These are phyloP conservation scores for Drosophila nebulosa DNA, from an alignment of 1,140 invertebrate genomes.

Conservation along the genomic window DNA sequence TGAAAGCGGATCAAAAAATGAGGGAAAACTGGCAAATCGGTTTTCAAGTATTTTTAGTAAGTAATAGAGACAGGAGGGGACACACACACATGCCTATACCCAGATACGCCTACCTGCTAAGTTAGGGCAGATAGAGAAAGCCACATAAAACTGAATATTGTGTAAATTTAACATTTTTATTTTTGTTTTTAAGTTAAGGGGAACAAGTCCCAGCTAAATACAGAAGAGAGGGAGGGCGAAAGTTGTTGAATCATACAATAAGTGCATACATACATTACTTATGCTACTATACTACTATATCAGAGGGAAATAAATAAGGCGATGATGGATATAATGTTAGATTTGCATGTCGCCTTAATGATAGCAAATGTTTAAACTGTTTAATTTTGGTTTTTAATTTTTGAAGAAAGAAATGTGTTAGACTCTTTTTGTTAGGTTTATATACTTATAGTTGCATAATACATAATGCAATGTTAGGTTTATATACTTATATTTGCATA, in stretches of 20 bases:
- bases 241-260: slow-evolving; percentile 36
- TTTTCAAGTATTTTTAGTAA: slow-evolving; percentile 66
- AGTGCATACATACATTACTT: not conserved
- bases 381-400: slow-evolving; percentile 9
- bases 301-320: slow-evolving; percentile 10
- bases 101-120: slow-evolving; percentile 9
- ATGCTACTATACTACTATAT: slow-evolving; percentile 16
- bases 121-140: not conserved
- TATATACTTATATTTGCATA: slow-evolving; percentile 15
- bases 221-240: not conserved
- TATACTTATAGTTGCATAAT: slow-evolving; percentile 22
- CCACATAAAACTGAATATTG: not conserved
- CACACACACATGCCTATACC: slow-evolving; percentile 19
- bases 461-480: slow-evolving; percentile 35
- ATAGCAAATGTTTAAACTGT: slow-evolving; percentile 61
- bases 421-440: slow-evolving; percentile 41
- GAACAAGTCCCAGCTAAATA: not conserved
- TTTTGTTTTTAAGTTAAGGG: not conserved
- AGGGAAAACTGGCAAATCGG: slow-evolving; percentile 23
- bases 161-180: slow-evolving; percentile 38
- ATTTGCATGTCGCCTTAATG: slow-evolving; percentile 56
- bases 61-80: slow-evolving; percentile 18
- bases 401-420: slow-evolving; percentile 21
- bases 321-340: slow-evolving; percentile 20
- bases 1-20: not conserved